Percentiles rank a stretch among this genome's conserved stretches.
Evolutionary conservation across 1,140 invertebrate species (phyloP).

Genomic region (Globodera ellingtonae): DNA sequence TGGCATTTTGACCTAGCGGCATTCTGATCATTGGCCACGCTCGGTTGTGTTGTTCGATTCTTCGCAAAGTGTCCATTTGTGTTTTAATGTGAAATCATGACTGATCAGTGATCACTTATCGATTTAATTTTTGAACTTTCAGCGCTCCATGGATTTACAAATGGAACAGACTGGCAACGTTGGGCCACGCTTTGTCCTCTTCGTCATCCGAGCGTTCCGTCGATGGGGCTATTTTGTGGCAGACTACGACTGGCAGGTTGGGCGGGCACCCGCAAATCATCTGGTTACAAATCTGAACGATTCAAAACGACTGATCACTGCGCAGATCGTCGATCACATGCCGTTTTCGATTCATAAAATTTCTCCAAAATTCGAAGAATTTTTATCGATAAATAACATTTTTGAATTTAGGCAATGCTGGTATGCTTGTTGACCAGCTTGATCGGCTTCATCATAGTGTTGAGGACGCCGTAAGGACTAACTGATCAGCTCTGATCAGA

Average conservation of each 20-base stretch:
- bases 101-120: no score
- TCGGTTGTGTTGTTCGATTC: no score
- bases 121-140: neutral
- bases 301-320: no score
- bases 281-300: no score
- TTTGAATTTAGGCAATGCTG: slow-evolving; percentile 47
- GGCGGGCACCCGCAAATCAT: neutral
- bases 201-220: slow-evolving; percentile 53
- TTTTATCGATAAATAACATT: neutral
- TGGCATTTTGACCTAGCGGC: no score
- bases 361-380: neutral
- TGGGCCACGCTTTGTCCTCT: slow-evolving; percentile 60
- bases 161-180: slow-evolving; percentile 31
- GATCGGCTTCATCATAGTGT: slow-evolving; percentile 43
- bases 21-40: no score
- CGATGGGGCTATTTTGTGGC: slow-evolving; percentile 61
- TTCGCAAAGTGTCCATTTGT: no score
- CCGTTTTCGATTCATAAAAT: no score
- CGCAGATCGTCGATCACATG: no score
- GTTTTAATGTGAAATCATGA: no score
- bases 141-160: slow-evolving; percentile 25
- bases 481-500: neutral
- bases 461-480: slow-evolving; percentile 11
- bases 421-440: slow-evolving; percentile 61
- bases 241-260: slow-evolving; percentile 51